A percentile compares a stretch with the other conserved stretches of the same genome.
These are phyloP conservation scores for Oscheius sp. DNA, from an alignment of 2,888 invertebrate species.

Conservation along the genomic window DNA sequence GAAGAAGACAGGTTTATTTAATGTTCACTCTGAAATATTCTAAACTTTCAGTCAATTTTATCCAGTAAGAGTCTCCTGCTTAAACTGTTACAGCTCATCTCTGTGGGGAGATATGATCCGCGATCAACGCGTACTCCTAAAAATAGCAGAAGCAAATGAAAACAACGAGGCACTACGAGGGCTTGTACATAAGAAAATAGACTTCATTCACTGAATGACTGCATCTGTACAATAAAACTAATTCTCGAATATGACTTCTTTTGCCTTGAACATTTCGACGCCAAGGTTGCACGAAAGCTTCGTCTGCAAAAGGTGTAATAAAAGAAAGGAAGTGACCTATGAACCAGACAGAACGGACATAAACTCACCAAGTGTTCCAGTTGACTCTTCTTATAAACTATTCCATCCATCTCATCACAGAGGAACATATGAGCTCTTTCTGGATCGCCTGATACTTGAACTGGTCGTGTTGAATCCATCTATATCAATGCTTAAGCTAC, in stretches of 20 bases:
- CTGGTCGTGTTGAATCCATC: conserved; percentile 53
- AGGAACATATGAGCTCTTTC: conserved; percentile 66
- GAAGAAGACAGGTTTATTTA: conserved; percentile 2
- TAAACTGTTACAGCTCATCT: conserved; percentile 44
- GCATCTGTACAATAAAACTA: no score
- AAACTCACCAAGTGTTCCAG: conserved; percentile 77
- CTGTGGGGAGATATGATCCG: conserved; percentile 68
- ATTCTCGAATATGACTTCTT: conserved; percentile 20
- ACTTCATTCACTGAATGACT: no score
- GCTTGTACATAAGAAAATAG: background rate
- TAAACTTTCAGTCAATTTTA: conserved; percentile 33
- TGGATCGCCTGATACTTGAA: conserved; percentile 69
- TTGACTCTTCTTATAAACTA: conserved; percentile 70
- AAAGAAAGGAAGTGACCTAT: background rate
- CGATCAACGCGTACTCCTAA: conserved; percentile 54
- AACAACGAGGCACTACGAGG: conserved; percentile 3
- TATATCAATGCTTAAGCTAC: conserved; percentile 8
- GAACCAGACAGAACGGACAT: no score
- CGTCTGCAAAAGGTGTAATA: background rate
- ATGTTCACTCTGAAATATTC: background rate
- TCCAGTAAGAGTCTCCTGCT: conserved; percentile 51
- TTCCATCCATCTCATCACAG: conserved; percentile 64
- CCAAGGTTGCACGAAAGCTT: conserved; percentile 1
- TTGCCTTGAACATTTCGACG: conserved; percentile 24
- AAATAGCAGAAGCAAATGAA: conserved; percentile 24